Base-by-base conservation (phyloP, 37 sponge, comb jelly and placozoan genomes). In the Lycopodina hypogea region DNA sequence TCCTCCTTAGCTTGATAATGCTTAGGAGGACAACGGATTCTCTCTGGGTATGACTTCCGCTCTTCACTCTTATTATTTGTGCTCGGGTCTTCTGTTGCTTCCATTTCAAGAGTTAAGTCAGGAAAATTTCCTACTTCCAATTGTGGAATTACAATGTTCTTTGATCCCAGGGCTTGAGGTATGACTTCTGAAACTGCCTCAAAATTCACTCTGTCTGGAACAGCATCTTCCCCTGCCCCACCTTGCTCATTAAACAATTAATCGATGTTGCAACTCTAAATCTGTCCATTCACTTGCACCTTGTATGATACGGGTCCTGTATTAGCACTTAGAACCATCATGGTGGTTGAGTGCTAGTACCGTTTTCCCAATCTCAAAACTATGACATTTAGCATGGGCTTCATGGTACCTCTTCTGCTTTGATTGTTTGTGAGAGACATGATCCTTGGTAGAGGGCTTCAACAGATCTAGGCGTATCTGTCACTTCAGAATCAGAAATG, bases 201-300 rank as follows among this genome's bases (percentile, higher is more conserved):
- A 45, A 45, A 45, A 45, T 45, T 45, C 48, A 12, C 48, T 45
- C 48, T 45, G 48, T 45, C 48, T 45, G 48, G 48, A 45, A 45
- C 62, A 60, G 6, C 12, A 7, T 67, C 11, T 67, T 36, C 48
- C 48, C 9, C 21, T 26, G 59, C 26, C 3, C 2, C 23, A 8
- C 59, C 59, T 4, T 58, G 59, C 3, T 58, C 6, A 24, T 3
- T 19, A 3, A 58, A 58, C 26, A 74, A 45, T 35, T 76, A 63
- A 38, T 61, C 76, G 23, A 40, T 38, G 37, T 76, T 62, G 19
- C 76, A 30, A 33, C 24, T 76, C 76, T 63, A 76, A 24, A 76
- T 23, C 22, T 61, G 24, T n/a, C 42, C 76, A 2, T 37, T 34
- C 12, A 40, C 42, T 23, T 40, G 34, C 42, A 40, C 62, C 38